phyloP scores from a whole-genome alignment of 2,888 invertebrate species.

The Odontomyia ornata region DNA sequence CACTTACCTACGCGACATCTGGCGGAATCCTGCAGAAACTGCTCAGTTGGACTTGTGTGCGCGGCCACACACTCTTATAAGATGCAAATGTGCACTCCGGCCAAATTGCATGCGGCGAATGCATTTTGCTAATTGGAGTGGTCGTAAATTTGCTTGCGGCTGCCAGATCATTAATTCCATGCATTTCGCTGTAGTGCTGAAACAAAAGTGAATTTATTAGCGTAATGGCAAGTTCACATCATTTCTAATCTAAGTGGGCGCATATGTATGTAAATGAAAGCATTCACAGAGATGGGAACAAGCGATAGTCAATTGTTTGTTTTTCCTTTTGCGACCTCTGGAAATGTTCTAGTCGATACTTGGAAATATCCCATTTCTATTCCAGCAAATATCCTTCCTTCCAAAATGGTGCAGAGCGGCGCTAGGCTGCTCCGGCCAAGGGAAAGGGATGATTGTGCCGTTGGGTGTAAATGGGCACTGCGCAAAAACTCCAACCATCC shows the following conservation, averaged over 20 bases:
- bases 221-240: not conserved
- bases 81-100: constrained; percentile 13
- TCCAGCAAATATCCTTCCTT: constrained; percentile 15
- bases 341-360: constrained; percentile 3
- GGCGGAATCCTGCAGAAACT: constrained; percentile 15
- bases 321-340: constrained; percentile 4
- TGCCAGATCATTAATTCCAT: not conserved
- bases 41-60: not conserved
- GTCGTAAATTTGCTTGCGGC: not conserved
- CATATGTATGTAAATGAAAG: not conserved
- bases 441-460: not conserved
- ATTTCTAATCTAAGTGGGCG: not conserved
- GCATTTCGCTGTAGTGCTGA: not conserved
- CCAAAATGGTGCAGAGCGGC: constrained; percentile 6
- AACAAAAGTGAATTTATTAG: not conserved
- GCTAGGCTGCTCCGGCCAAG: not conserved
- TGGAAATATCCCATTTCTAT: constrained; percentile 2
- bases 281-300: not conserved
- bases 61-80: constrained; percentile 22
- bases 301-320: not conserved
- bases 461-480: not conserved
- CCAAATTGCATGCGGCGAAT: not conserved
- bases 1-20: constrained; percentile 4
- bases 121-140: constrained; percentile 20
- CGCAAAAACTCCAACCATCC: constrained; percentile 14